Percentiles rank a stretch among this genome's conserved stretches.
These are phyloP conservation scores for Myripristis murdjan DNA, from an alignment of 2,797 vertebrate genomes.

Conservation along the genomic window DNA sequence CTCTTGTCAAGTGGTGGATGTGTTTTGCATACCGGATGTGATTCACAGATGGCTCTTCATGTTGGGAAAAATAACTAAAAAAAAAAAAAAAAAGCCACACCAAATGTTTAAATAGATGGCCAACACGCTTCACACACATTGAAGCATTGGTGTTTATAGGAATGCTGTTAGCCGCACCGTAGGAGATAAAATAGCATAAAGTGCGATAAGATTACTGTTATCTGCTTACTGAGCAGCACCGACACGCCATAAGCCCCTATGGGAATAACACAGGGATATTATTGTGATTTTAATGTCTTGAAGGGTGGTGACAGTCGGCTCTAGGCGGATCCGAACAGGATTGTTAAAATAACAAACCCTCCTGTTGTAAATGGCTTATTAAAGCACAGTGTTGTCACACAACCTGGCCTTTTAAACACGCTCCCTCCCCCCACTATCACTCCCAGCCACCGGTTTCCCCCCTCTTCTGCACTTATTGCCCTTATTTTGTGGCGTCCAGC, in stretches of 20 bases:
- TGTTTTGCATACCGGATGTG: conserved; percentile 81
- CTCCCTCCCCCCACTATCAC: not conserved
- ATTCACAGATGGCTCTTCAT: conserved; percentile 57
- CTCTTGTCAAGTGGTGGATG: conserved; percentile 60
- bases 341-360: not conserved
- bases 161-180: too few relatives aligned
- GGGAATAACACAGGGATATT: not conserved
- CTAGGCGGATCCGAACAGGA: too few relatives aligned
- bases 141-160: not conserved
- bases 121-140: too few relatives aligned
- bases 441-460: too few relatives aligned
- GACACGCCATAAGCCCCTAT: not conserved
- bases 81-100: too few relatives aligned
- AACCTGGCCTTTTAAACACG: conserved; percentile 47
- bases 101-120: too few relatives aligned
- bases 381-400: conserved; percentile 25
- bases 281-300: not conserved
- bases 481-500: conserved; percentile 31
- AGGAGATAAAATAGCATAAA: not conserved
- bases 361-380: conserved; percentile 8
- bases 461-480: conserved; percentile 8
- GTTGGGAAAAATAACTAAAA: conserved; percentile 31
- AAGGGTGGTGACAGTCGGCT: not conserved
- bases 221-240: not conserved
- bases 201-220: not conserved